phyloP scores from a whole-genome alignment of 1,140 invertebrate genomes.

The Bombus picipes region DNA sequence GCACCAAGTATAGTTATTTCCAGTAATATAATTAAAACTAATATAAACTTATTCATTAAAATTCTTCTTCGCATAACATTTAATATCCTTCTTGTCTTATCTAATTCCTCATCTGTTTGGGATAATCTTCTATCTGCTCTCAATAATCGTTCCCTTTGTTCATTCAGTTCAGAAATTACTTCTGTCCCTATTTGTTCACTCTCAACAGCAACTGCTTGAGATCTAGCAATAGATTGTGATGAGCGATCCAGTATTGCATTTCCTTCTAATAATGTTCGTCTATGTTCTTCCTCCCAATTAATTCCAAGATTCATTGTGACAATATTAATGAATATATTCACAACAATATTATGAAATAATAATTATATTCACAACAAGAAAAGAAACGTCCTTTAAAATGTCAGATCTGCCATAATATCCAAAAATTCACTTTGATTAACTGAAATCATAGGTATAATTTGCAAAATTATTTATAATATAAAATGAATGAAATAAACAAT shows the following conservation, averaged over 20 bases:
- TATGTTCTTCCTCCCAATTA: conserved; percentile 83
- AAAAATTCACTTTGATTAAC: conserved; percentile 63
- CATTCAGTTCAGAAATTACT: conserved; percentile 87
- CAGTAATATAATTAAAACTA: conserved; percentile 87
- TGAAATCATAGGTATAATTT: conserved; percentile 44
- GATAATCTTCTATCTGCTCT: conserved; percentile 85
- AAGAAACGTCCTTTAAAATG: neutral
- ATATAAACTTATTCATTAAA: conserved; percentile 87
- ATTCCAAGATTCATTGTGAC: conserved; percentile 76
- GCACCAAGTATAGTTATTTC: conserved; percentile 85
- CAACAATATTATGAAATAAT: conserved; percentile 42
- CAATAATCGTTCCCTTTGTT: conserved; percentile 86
- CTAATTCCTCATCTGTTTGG: conserved; percentile 86
- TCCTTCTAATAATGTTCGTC: conserved; percentile 84
- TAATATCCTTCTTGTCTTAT: conserved; percentile 84
- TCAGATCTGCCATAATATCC: conserved; percentile 34
- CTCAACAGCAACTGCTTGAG: conserved; percentile 89
- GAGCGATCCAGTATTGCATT: conserved; percentile 85
- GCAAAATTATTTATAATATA: neutral
- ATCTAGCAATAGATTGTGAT: conserved; percentile 86
- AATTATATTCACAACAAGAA: neutral
- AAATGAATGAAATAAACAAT: neutral
- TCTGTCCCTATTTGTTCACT: conserved; percentile 91
- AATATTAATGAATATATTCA: conserved; percentile 48
- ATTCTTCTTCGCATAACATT: conserved; percentile 85